Evolutionary conservation across 2,113 vertebrate species (phyloP).

Genomic region (Boleophthalmus pectinirostris): DNA sequence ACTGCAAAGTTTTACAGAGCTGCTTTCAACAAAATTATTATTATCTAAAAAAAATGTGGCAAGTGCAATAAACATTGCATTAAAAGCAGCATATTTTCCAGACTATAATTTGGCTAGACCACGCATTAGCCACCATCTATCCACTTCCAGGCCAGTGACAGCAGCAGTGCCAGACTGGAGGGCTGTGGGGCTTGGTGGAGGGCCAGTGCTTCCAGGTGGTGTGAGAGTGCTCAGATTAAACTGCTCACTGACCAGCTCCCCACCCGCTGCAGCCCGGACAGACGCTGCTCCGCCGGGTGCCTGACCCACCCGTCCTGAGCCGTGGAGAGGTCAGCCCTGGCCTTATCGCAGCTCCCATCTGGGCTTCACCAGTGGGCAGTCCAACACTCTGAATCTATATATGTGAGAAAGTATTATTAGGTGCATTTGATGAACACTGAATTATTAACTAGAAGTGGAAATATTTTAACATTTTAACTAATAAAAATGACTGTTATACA

Average conservation of each 20-base stretch:
- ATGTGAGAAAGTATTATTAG: background rate
- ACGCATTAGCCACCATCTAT: slow-evolving; percentile 15
- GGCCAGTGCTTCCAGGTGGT: slow-evolving; percentile 71
- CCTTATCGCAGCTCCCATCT: slow-evolving; percentile 22
- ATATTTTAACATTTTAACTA: background rate
- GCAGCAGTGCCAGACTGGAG: slow-evolving; percentile 57
- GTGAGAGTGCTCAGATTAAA: slow-evolving; percentile 73
- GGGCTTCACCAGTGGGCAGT: background rate
- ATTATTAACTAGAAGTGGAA: background rate
- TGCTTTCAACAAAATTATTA: background rate
- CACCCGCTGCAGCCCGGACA: slow-evolving; percentile 46
- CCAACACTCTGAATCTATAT: background rate
- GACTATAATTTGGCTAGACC: background rate
- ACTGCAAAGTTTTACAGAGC: background rate
- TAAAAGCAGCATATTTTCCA: background rate
- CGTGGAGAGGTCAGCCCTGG: slow-evolving; percentile 39
- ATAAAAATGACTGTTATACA: background rate
- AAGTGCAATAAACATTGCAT: background rate
- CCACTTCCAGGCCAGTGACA: slow-evolving; percentile 27
- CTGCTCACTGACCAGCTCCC: slow-evolving; percentile 59
- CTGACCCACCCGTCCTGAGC: slow-evolving; percentile 44
- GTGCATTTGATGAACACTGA: background rate
- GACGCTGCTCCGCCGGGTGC: slow-evolving; percentile 52
- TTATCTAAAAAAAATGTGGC: background rate
- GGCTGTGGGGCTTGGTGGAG: slow-evolving; percentile 43